A percentile compares a stretch with the other conserved stretches of the same genome.
Conservation (phyloP, 2,113 vertebrate species). For the Lycaon pictus region DNA sequence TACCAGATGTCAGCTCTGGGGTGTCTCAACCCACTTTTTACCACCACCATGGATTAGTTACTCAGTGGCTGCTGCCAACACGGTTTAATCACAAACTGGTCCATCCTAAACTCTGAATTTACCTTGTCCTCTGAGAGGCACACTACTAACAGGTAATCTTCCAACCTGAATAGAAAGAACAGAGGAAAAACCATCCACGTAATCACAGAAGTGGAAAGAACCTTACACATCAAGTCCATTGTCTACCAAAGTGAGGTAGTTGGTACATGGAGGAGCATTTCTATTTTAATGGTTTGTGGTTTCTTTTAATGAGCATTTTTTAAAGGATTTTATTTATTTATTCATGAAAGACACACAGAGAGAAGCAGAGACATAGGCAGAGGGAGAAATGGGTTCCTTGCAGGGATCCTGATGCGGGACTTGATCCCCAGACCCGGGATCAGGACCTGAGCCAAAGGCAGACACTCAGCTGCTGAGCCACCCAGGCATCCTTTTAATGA, state of each 20-base stretch:
- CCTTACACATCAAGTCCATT: neutral
- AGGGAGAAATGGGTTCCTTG: too few species aligned
- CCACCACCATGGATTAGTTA: neutral
- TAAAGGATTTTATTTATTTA: too few species aligned
- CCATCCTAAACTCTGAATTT: neutral
- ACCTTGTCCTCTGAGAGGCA: neutral
- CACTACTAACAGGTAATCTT: neutral
- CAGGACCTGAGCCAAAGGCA: too few species aligned
- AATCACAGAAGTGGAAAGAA: neutral
- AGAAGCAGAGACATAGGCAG: too few species aligned
- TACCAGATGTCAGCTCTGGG: neutral
- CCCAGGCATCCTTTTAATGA: too few species aligned
- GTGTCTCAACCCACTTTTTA: neutral
- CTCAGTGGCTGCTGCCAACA: neutral
- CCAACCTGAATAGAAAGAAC: neutral
- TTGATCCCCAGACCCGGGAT: too few species aligned
- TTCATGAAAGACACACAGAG: too few species aligned
- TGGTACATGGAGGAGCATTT: neutral
- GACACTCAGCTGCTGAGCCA: too few species aligned
- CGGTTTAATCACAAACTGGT: neutral
- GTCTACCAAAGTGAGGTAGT: neutral
- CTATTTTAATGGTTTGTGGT: neutral
- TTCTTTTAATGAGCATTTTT: neutral
- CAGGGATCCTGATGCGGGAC: too few species aligned
- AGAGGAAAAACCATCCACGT: neutral